Evolutionary conservation across 2,888 invertebrate species (phyloP).

Genomic region (Cancer borealis): DNA sequence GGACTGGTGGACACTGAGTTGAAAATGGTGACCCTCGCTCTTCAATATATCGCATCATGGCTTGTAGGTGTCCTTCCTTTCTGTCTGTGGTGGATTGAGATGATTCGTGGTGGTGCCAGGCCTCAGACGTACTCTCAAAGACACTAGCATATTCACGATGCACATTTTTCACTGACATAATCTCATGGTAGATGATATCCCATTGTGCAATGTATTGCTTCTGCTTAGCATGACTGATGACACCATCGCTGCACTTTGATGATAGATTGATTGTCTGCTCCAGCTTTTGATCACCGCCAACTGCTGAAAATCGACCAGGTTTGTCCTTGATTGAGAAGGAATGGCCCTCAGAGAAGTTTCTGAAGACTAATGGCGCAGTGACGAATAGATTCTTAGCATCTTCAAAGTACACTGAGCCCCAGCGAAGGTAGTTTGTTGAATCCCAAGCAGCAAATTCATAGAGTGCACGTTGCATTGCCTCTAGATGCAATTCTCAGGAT

Average conservation of each 20-base stretch:
- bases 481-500: too few species aligned
- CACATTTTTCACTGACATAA: constrained; percentile 1
- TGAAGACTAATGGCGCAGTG: constrained; percentile 25
- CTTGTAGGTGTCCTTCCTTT: background rate
- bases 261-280: too few species aligned
- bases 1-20: background rate
- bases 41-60: background rate
- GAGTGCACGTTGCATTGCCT: too few species aligned
- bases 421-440: background rate
- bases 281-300: background rate
- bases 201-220: constrained; percentile 13
- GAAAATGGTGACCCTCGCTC: too few species aligned
- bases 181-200: constrained; percentile 2
- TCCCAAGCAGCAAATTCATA: too few species aligned
- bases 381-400: background rate
- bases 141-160: constrained; percentile 36
- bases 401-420: background rate
- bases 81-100: constrained; percentile 4
- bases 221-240: constrained; percentile 8
- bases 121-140: background rate
- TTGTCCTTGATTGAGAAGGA: constrained; percentile 21
- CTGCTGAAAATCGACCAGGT: constrained; percentile 1
- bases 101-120: background rate
- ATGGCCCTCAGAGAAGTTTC: background rate
- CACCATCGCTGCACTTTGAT: constrained; percentile 14